These are phyloP conservation scores for Tetheella fluctuosa DNA, from an alignment of 2,888 invertebrate species.

Conservation along the genomic window DNA sequence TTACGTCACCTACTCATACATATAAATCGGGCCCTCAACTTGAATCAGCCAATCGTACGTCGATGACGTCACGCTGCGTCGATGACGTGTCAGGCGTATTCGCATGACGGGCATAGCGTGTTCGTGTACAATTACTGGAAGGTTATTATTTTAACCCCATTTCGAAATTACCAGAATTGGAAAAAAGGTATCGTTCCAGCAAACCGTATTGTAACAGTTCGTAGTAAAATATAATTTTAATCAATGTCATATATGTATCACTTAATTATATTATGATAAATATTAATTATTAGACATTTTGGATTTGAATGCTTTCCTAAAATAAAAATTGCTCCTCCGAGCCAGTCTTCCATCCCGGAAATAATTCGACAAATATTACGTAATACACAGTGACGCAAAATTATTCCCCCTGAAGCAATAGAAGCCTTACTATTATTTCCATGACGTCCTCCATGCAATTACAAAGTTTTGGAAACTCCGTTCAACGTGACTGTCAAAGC, in stretches of 20 bases:
- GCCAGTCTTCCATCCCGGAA: not conserved
- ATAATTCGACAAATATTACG: not conserved
- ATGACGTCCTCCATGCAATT: not conserved
- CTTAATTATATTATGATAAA: not conserved
- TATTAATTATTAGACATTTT: not conserved
- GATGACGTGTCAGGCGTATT: slow-evolving; percentile 40
- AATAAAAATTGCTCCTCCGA: not conserved
- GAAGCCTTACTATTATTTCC: not conserved
- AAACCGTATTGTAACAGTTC: not conserved
- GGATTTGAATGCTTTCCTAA: not conserved
- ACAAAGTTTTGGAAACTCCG: not conserved
- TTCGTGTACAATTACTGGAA: slow-evolving; percentile 14
- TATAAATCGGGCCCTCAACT: not conserved
- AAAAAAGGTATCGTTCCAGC: not conserved
- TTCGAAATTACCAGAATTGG: slow-evolving; percentile 1
- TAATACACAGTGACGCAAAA: not conserved
- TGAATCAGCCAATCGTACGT: slow-evolving; percentile 20
- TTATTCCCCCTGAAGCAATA: not conserved
- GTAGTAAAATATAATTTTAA: not conserved
- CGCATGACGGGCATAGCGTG: slow-evolving; percentile 30
- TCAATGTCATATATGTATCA: no score
- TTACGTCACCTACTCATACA: slow-evolving; percentile 16
- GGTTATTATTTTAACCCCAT: slow-evolving; percentile 4
- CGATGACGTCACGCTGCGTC: slow-evolving; percentile 54
- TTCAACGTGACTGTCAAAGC: not conserved